These are phyloP conservation scores for Petrocephalus microphthalmus DNA, from an alignment of 2,113 vertebrate genomes.

Conservation along the genomic window DNA sequence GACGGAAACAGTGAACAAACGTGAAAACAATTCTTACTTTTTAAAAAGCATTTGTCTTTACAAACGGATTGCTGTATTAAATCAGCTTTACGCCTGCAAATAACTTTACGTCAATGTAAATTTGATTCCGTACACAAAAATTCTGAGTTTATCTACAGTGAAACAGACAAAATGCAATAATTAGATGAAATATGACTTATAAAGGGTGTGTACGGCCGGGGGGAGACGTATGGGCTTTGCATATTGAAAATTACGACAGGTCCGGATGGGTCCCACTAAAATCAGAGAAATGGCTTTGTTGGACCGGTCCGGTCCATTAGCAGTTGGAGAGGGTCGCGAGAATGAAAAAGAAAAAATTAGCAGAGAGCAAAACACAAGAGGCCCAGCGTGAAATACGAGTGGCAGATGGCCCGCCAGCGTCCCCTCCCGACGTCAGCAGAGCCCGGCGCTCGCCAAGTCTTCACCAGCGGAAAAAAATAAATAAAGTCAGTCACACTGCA, in stretches of 20 bases:
- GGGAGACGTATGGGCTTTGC: not conserved
- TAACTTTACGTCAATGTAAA: not conserved
- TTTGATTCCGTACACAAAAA: not conserved
- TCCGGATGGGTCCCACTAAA: not conserved
- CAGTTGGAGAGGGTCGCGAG: not conserved
- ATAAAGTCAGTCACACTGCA: not conserved
- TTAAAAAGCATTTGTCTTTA: not conserved
- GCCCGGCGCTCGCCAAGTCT: not conserved
- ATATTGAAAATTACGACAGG: not conserved
- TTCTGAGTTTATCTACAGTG: not conserved
- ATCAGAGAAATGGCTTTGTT: not conserved
- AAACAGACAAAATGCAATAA: not conserved
- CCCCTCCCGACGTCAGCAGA: conserved; percentile 3
- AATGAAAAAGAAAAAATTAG: not conserved
- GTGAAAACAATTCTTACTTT: not conserved
- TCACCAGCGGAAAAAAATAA: not conserved
- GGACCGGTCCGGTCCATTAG: not conserved
- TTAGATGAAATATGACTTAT: not conserved
- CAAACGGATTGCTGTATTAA: not conserved
- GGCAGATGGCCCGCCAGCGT: conserved; percentile 16
- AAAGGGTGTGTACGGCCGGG: not conserved
- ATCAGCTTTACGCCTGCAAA: not conserved
- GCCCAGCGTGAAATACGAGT: not conserved
- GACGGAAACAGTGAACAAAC: not conserved
- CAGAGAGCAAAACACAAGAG: not conserved